Base-by-base conservation (phyloP, 1,140 invertebrate species). In the Onthophagus taurus region DNA sequence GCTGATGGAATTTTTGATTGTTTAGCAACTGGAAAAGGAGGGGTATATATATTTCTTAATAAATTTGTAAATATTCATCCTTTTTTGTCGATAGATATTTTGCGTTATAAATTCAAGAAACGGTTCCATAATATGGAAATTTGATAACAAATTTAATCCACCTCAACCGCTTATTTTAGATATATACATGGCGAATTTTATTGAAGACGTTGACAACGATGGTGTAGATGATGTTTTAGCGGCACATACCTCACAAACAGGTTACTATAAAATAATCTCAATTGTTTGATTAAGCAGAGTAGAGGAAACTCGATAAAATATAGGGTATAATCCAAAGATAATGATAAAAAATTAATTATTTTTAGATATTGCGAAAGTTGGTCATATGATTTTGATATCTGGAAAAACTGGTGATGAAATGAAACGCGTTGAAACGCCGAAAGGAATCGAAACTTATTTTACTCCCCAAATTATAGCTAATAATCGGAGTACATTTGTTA, bases 191-290 rank as follows among this genome's bases (percentile, higher is more conserved):
- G 78, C 82, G 0, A 82, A 83, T 54, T 77, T 76, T 55, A 72
- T 88, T 16, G 55, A 69, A 11, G 87, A 91, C 64, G 57, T 84
- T 26, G 75, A 89, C 62, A 74, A 69, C 11, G 87, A 90, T 65
- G 72, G 70, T 4, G 60, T 85, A 36, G 68, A 72, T 1, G 87
- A 91, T 57, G 61, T 90, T 21, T 64, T 90, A 11, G 74, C 77
- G 1, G 75, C 82, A 2, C 83, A 89, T 60, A 72, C 76, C 12
- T 63, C 69, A 24, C 68, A 76, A 58, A 58, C 54, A 21, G 61
- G 61, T 59, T 36, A 12, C 17, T 21, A 9, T 2, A 1, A 13
- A 34, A 14, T 34, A 34, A 9, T 14, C 12, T 3, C 3, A n/a
- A n/a, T n/a, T n/a, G n/a, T n/a, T n/a, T n/a, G n/a, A n/a, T n/a